A percentile compares a stretch with the other conserved stretches of the same genome.
phyloP scores from a whole-genome alignment of 2,888 invertebrate genomes.

The Chrysolina oricalcia region DNA sequence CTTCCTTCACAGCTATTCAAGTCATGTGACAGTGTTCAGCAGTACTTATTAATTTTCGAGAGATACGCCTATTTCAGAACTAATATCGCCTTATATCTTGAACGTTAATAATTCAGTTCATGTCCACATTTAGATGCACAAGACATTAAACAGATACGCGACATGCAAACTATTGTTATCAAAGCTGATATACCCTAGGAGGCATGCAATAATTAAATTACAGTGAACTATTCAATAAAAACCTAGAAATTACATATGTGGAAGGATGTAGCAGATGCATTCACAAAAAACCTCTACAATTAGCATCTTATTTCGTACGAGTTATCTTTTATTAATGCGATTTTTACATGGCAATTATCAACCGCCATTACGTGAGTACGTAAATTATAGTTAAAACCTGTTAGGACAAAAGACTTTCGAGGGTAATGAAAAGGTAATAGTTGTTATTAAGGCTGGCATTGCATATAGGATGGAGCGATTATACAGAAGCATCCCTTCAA shows the following conservation, averaged over 20 bases:
- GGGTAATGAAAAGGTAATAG: slow-evolving; percentile 49
- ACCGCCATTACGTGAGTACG: slow-evolving; percentile 39
- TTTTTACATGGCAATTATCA: slow-evolving; percentile 44
- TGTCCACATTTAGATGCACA: slow-evolving; percentile 6
- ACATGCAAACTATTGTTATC: slow-evolving; percentile 22
- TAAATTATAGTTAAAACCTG: slow-evolving; percentile 39
- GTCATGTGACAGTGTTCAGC: background rate
- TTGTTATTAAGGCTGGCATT: slow-evolving; percentile 47
- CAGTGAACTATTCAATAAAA: slow-evolving; percentile 12
- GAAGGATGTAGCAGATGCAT: slow-evolving; percentile 48
- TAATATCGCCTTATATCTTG: background rate
- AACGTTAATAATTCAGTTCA: background rate
- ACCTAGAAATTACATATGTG: slow-evolving; percentile 37
- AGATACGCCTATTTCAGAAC: background rate
- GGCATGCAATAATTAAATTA: slow-evolving; percentile 25
- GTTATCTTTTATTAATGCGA: slow-evolving; percentile 38
- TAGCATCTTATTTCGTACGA: slow-evolving; percentile 45
- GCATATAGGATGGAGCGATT: slow-evolving; percentile 45
- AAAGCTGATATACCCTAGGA: background rate
- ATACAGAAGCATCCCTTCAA: slow-evolving; percentile 47
- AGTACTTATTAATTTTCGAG: background rate
- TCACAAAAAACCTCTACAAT: slow-evolving; percentile 41
- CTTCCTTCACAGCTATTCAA: too few species aligned
- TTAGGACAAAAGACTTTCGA: slow-evolving; percentile 41
- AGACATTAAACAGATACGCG: slow-evolving; percentile 2